These are phyloP conservation scores for Aethina tumida DNA, from an alignment of 1,140 invertebrate genomes.

Conservation along the genomic window DNA sequence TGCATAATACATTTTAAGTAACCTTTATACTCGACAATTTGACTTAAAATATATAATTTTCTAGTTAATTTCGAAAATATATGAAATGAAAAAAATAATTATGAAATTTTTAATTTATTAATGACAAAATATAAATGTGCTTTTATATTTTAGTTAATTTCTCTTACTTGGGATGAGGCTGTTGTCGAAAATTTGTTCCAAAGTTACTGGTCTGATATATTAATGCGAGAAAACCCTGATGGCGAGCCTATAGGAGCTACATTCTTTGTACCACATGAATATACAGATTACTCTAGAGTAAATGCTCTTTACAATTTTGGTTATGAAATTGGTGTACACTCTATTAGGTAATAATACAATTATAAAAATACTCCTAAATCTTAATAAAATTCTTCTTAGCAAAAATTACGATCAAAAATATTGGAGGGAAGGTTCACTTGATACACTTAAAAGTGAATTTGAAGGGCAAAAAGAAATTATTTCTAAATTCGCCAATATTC, in stretches of 20 bases:
- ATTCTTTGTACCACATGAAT: slow-evolving; percentile 60
- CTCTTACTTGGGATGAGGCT: slow-evolving; percentile 58
- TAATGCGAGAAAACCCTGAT: slow-evolving; percentile 52
- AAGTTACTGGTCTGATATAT: slow-evolving; percentile 47
- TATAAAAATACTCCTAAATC: neutral
- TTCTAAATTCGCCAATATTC: slow-evolving; percentile 26
- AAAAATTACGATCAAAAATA: slow-evolving; percentile 51
- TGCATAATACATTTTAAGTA: no score
- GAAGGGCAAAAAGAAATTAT: slow-evolving; percentile 24
- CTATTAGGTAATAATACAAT: slow-evolving; percentile 44
- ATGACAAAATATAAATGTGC: no score
- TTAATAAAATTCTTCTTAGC: slow-evolving; percentile 32
- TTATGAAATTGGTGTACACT: slow-evolving; percentile 60
- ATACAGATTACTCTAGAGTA: slow-evolving; percentile 54
- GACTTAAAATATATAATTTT: no score
- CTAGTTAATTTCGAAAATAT: no score
- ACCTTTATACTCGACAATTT: no score
- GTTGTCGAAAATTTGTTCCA: slow-evolving; percentile 52
- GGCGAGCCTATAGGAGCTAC: slow-evolving; percentile 50
- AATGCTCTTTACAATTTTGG: slow-evolving; percentile 53
- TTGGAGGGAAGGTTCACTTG: slow-evolving; percentile 18
- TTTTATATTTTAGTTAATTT: slow-evolving; percentile 52
- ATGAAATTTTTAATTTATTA: no score
- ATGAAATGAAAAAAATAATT: no score
- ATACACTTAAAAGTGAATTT: slow-evolving; percentile 22